Percentiles rank a stretch among this genome's conserved stretches.
Evolutionary conservation across 2,113 vertebrate genomes (phyloP).

Genomic region (Axis porcinus): DNA sequence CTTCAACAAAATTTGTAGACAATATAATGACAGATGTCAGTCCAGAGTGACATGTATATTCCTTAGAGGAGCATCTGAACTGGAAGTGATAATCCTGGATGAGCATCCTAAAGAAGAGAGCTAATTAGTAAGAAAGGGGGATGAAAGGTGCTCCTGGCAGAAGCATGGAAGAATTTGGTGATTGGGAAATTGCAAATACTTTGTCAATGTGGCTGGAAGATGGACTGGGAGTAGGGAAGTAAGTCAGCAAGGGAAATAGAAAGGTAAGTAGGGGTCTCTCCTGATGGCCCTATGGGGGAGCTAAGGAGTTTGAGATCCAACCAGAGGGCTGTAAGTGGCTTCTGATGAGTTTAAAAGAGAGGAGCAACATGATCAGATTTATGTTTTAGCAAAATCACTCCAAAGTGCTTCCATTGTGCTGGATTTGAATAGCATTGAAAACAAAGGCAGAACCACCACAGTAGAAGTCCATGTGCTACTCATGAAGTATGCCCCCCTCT

Average conservation of each 20-base stretch:
- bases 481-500: not conserved
- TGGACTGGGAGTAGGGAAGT: not conserved
- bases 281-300: not conserved
- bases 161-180: not conserved
- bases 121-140: not conserved
- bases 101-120: not conserved
- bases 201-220: not conserved
- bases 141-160: not conserved
- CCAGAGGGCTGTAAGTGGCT: not conserved
- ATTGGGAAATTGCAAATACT: not conserved
- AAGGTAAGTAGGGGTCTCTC: not conserved
- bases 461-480: not conserved
- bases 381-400: constrained; percentile 20
- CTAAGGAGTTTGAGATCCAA: not conserved
- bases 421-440: not conserved
- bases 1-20: not conserved
- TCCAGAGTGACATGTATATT: not conserved
- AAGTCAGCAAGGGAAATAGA: not conserved
- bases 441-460: not conserved
- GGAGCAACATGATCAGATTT: not conserved
- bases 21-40: not conserved
- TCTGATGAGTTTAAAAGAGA: not conserved
- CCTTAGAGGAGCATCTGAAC: not conserved
- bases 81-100: not conserved
- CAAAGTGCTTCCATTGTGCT: not conserved